These are phyloP conservation scores for Coptodon rendalli DNA, from an alignment of 2,113 vertebrate genomes.

Conservation along the genomic window DNA sequence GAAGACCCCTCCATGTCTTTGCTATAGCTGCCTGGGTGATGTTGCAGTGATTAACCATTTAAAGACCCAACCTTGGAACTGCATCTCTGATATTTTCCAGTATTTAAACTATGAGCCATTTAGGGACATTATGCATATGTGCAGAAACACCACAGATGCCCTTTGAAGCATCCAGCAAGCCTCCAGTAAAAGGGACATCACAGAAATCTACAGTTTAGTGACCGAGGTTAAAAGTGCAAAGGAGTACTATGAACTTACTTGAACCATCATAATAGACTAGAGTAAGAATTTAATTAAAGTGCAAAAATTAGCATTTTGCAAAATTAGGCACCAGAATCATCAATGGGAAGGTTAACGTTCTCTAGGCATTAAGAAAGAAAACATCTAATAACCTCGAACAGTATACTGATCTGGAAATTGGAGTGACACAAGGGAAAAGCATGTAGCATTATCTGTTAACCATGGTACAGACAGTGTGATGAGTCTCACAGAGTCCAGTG, in stretches of 20 bases:
- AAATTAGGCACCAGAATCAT: background rate
- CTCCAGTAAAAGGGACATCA: background rate
- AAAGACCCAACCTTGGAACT: background rate
- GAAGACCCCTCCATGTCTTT: background rate
- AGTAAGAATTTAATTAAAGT: background rate
- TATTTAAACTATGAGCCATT: background rate
- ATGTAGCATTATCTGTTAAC: background rate
- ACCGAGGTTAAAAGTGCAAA: background rate
- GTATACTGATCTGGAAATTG: background rate
- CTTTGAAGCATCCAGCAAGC: background rate
- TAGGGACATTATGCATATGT: background rate
- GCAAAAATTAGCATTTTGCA: background rate
- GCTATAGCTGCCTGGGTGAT: background rate
- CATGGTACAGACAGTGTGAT: background rate
- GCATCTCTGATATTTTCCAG: background rate
- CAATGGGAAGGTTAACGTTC: background rate
- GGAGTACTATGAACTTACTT: background rate
- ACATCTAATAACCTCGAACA: background rate
- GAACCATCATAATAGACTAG: background rate
- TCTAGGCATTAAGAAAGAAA: background rate
- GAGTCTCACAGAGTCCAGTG: background rate
- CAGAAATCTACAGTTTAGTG: background rate
- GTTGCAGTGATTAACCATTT: background rate
- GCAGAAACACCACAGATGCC: background rate
- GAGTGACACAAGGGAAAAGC: background rate